Evolutionary conservation across 2,888 invertebrate genomes (phyloP), one percentile per base, ranked within the genome.

Genomic region (Sarcophaga caerulescens): DNA sequence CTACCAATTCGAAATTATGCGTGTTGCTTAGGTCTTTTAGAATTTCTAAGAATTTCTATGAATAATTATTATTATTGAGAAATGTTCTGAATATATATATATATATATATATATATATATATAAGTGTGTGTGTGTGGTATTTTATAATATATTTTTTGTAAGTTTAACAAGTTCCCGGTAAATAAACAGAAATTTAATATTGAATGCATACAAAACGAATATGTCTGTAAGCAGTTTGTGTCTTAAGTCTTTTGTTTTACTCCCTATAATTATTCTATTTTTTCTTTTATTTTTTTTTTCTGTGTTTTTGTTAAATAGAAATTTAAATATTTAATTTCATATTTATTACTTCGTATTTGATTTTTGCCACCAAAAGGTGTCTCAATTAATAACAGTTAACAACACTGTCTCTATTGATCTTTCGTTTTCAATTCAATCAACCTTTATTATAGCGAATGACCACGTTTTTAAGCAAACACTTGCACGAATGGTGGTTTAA

Each of bases 161-260:
- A 8, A 35, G 6, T 35, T 35, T 35, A 35, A 6, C 5, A 25
- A 5, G 25, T 25, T 25, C 25, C 25, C 35, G 0, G 6, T 35
- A 35, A 35, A 35, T 35, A 8, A 35, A 35, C 35, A 35, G 10
- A 35, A 35, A 35, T 2, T 10, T 35, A 0, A 35, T 10, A 8
- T 35, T 35, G 35, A 35, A 35, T 35, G 35, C 35, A 2, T 35
- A 35, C 0, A 0, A 35, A 35, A 35, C 35, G 35, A 35, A 35
- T 35, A 35, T 35, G 35, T 0, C 8, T 35, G 8, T 2, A 35
- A 35, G 35, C 4, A 65, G 47, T 71, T 63, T 79, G 63, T 79
- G 69, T 47, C 63, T 79, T 23, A 80, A 65, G 73, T 71, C 66
- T 80, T 66, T 73, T 73, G 66, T 59, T 65, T 66, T 14, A 17